A percentile compares a stretch with the other conserved stretches of the same genome.
These are phyloP conservation scores for Cristatella mucedo DNA, from an alignment of 2,888 invertebrate genomes.

Conservation along the genomic window DNA sequence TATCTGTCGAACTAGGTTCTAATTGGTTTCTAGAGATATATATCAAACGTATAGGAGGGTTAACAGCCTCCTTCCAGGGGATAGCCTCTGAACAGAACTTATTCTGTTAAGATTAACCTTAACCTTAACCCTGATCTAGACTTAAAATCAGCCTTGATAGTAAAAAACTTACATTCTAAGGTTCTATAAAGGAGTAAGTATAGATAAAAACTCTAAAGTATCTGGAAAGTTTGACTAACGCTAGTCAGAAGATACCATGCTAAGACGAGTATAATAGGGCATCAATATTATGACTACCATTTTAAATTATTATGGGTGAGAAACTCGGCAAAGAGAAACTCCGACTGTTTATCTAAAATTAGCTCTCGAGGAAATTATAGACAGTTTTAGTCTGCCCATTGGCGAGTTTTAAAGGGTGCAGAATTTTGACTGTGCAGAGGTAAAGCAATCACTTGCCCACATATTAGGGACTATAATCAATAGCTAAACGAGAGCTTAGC, in stretches of 20 bases:
- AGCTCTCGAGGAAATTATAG: slow-evolving; percentile 17
- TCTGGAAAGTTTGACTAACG: slow-evolving; percentile 12
- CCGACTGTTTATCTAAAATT: slow-evolving; percentile 29
- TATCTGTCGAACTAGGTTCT: slow-evolving; percentile 14
- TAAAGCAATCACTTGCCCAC: slow-evolving; percentile 31
- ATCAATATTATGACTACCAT: slow-evolving; percentile 2
- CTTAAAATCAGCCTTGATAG: slow-evolving; percentile 13
- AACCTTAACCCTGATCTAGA: slow-evolving; percentile 9
- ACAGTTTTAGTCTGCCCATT: slow-evolving; percentile 22
- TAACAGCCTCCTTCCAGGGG: slow-evolving; percentile 5
- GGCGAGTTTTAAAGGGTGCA: slow-evolving; percentile 21
- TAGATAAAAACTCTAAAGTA: slow-evolving; percentile 14
- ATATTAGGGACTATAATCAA: slow-evolving; percentile 61
- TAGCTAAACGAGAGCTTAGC: no score
- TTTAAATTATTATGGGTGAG: slow-evolving; percentile 12
- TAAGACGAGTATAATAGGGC: slow-evolving; percentile 9
- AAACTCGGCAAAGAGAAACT: slow-evolving; percentile 21
- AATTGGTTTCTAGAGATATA: no score
- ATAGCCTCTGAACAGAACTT: slow-evolving; percentile 11
- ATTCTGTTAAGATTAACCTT: not conserved
- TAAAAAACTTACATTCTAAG: slow-evolving; percentile 7
- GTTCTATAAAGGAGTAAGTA: slow-evolving; percentile 3
- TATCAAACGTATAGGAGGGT: slow-evolving; percentile 11
- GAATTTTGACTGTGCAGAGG: slow-evolving; percentile 23
- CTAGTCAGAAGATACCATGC: not conserved